Conservation (phyloP, 2,113 vertebrate species). For the Paratilapia polleni region DNA sequence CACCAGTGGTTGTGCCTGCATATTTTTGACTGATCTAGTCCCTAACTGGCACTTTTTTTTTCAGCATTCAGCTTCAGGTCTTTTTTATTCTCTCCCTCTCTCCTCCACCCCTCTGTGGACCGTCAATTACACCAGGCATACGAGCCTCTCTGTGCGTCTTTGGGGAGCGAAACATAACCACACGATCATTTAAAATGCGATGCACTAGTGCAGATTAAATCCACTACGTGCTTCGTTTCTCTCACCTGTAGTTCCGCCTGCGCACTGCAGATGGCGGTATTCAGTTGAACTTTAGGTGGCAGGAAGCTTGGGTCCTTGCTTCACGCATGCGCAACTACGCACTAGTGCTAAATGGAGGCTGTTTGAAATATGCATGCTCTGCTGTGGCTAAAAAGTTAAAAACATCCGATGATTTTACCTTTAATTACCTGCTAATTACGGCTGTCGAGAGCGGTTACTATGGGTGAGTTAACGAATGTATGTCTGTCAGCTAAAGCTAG, state of each 20-base stretch:
- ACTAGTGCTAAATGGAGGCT: neutral
- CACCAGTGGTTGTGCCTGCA: too few relatives aligned
- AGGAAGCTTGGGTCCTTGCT: neutral
- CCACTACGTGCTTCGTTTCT: neutral
- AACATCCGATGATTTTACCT: neutral
- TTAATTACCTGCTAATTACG: neutral
- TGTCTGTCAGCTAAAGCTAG: neutral
- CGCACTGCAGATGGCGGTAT: conserved; percentile 26
- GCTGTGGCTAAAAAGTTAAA: neutral
- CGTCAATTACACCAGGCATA: too few relatives aligned
- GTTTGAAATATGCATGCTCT: conserved; percentile 30
- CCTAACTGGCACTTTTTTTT: too few relatives aligned
- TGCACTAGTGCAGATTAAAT: neutral
- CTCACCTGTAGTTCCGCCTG: neutral
- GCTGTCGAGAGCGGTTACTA: neutral
- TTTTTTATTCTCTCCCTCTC: too few relatives aligned
- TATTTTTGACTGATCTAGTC: too few relatives aligned
- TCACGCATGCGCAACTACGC: conserved; percentile 23
- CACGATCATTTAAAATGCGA: neutral
- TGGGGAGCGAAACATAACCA: neutral
- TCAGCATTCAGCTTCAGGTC: too few relatives aligned
- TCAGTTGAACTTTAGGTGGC: accelerated
- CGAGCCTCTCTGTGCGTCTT: neutral
- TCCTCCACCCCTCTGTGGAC: too few relatives aligned
- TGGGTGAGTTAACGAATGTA: conserved; percentile 62